These are phyloP conservation scores for Tipula lateralis DNA, from an alignment of 2,888 invertebrate genomes.

Conservation along the genomic window DNA sequence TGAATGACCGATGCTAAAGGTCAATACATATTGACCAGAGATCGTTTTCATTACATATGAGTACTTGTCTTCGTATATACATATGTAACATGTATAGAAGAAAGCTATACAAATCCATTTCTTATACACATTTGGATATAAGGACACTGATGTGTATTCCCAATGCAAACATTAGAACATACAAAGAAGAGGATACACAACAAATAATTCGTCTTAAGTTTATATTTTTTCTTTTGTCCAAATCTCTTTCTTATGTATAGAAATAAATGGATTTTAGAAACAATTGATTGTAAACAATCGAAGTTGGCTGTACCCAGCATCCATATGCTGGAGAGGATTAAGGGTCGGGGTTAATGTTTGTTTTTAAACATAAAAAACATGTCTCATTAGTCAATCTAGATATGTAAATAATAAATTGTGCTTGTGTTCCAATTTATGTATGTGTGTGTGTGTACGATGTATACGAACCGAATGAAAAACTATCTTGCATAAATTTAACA, in stretches of 20 bases:
- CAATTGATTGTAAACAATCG: neutral
- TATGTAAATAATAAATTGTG: neutral
- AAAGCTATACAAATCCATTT: neutral
- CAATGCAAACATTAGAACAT: neutral
- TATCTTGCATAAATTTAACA: neutral
- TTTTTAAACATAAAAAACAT: neutral
- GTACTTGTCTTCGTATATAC: neutral
- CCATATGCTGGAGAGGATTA: neutral
- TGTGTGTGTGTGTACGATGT: neutral
- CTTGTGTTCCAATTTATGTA: neutral
- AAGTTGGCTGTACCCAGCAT: neutral
- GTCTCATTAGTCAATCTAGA: neutral
- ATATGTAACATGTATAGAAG: neutral
- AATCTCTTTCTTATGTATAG: neutral
- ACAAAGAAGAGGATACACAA: neutral
- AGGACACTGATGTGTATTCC: neutral
- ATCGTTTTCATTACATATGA: neutral
- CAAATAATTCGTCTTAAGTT: neutral
- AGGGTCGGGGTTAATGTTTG: neutral
- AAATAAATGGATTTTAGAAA: neutral
- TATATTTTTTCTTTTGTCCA: neutral
- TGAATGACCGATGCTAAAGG: neutral
- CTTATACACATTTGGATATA: neutral
- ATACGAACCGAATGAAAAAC: neutral
- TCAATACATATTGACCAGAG: neutral